Evolutionary conservation across 2,797 vertebrate species (phyloP).

Genomic region (Cichlasoma orientale): DNA sequence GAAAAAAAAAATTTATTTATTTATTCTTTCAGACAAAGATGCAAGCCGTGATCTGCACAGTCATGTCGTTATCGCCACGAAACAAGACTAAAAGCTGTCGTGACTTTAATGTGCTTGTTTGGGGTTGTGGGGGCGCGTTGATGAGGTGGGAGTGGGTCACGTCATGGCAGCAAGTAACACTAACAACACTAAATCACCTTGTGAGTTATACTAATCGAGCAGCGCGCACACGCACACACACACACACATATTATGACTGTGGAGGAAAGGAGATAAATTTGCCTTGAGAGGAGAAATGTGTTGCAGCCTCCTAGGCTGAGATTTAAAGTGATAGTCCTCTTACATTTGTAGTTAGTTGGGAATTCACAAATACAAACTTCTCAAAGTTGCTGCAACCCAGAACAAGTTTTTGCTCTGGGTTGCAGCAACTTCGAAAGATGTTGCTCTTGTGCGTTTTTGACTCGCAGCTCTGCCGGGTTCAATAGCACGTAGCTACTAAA

Average conservation of each 20-base stretch:
- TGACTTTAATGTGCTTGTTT: slow-evolving; percentile 68
- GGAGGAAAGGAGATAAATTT: slow-evolving; percentile 53
- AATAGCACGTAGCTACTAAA: slow-evolving; percentile 10
- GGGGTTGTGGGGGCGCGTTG: slow-evolving; percentile 47
- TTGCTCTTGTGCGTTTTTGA: slow-evolving; percentile 33
- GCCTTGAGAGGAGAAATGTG: slow-evolving; percentile 22
- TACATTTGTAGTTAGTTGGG: not conserved
- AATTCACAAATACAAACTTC: not conserved
- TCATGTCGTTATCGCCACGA: slow-evolving; percentile 2
- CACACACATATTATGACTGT: slow-evolving; percentile 35
- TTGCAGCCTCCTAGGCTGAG: not conserved
- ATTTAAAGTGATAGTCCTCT: not conserved
- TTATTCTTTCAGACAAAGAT: slow-evolving; percentile 50
- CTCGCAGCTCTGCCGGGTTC: slow-evolving; percentile 1
- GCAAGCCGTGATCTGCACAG: slow-evolving; percentile 6
- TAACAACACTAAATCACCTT: slow-evolving; percentile 75
- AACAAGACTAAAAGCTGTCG: slow-evolving; percentile 58
- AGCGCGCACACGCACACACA: slow-evolving; percentile 27
- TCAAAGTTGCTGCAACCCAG: slow-evolving; percentile 11
- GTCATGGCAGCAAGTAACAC: slow-evolving; percentile 67
- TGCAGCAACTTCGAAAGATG: slow-evolving; percentile 27
- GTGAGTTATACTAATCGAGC: slow-evolving; percentile 69
- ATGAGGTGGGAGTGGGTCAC: slow-evolving; percentile 65
- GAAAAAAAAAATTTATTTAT: slow-evolving; percentile 36
- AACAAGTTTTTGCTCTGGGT: slow-evolving; percentile 2